Evolutionary conservation across 2,113 vertebrate genomes (phyloP), one percentile per base, ranked within the genome.

Genomic region (Carettochelys insculpta): DNA sequence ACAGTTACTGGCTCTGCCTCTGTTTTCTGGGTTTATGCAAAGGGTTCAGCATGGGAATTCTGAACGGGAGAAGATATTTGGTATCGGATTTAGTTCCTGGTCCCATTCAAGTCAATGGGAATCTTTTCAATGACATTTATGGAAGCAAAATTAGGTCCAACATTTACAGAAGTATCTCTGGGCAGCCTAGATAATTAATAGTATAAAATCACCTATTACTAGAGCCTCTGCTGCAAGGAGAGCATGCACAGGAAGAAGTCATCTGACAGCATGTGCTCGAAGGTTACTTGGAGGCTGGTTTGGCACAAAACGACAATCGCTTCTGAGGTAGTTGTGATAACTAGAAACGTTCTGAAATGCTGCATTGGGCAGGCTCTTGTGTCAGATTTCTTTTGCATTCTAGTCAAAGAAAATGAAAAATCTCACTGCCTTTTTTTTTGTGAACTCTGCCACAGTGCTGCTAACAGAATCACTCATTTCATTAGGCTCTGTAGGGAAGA

Each of bases 71-170:
- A 58, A 82, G 78, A 81, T n/a, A 8, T 1, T 73, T 78, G 17
- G 11, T 22, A 24, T 77, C 17, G 8, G 68, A 24, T 58, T 77
- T 86, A 25, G 19, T 71, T 12, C 25, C 61, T 34, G 31, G 34
- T 65, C 8, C 27, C 0, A 0, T 45, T 83, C 41, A 58, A n/a
- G 0, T 0, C 43, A 50, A 77, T 2, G 27, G 51, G 47, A 65
- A 83, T 65, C 52, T 77, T 86, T 50, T 65, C 34, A n/a, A 20
- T 88, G 31, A 80, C 29, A 29, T 38, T 50, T 75, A 14, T 10
- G 61, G 86, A 27, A 86, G 5, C 17, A 38, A 8, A 3, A 38
- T 20, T 54, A 51, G 11, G 12, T 86, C 41, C 92, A 41, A 25
- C 22, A 53, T 77, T 38, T 1, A 0, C 3, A 80, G 7, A 83